Evolutionary conservation across 2,113 vertebrate species (phyloP).

Genomic region (Actinemys pallida): DNA sequence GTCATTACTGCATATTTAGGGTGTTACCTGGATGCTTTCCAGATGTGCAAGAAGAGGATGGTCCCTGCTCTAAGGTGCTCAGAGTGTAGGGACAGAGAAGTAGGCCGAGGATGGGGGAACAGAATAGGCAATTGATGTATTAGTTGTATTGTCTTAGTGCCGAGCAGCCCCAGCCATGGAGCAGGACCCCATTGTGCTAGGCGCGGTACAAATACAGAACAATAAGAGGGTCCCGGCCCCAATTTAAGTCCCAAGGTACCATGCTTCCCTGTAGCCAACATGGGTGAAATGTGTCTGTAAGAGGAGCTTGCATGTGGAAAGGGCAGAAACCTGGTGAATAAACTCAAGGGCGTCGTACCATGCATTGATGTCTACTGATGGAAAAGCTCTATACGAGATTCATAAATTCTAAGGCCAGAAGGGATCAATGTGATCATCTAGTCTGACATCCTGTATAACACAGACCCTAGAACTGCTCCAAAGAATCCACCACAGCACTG

Average conservation of each 20-base stretch:
- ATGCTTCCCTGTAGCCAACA: accelerated
- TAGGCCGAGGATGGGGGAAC: background rate
- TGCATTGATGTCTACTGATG: background rate
- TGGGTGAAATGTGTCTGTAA: accelerated
- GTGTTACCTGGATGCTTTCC: background rate
- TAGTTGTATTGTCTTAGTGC: background rate
- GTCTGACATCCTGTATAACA: background rate
- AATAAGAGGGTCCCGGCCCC: background rate
- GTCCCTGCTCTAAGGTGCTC: background rate
- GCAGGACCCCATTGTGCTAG: background rate
- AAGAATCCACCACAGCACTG: background rate
- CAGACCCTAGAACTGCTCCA: background rate
- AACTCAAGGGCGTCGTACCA: background rate
- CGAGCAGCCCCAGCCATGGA: background rate
- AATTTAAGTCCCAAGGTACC: background rate
- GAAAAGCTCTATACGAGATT: background rate
- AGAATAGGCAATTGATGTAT: accelerated
- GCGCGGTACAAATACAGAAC: background rate
- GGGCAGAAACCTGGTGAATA: slow-evolving; percentile 1
- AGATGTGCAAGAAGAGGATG: background rate
- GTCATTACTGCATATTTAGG: background rate
- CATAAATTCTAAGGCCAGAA: background rate
- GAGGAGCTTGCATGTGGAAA: background rate
- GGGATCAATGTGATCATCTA: background rate
- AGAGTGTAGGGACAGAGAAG: background rate